Conservation (phyloP, 2,797 vertebrate genomes). For the Alosa sapidissima region DNA sequence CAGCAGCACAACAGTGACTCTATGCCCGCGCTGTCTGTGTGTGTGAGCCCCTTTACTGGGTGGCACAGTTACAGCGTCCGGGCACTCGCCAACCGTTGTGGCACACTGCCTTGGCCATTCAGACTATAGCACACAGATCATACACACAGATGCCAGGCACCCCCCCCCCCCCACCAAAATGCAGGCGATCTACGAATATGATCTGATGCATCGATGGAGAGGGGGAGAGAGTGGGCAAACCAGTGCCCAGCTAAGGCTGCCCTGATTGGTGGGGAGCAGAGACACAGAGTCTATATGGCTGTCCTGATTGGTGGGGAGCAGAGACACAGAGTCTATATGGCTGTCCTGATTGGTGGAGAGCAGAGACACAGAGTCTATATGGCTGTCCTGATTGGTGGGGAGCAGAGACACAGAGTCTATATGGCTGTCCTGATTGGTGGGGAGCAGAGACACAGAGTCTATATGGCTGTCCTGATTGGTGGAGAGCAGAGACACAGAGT, state of each 20-base stretch:
- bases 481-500: no score
- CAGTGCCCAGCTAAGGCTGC: neutral
- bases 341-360: no score
- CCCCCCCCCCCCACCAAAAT: neutral
- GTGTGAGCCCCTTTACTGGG: neutral
- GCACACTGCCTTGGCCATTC: neutral
- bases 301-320: neutral
- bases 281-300: neutral
- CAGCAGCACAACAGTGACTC: neutral
- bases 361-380: no score
- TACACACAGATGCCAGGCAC: slow-evolving; percentile 16
- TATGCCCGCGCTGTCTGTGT: neutral
- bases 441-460: no score
- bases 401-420: no score
- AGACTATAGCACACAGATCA: neutral
- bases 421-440: neutral
- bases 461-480: no score
- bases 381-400: neutral
- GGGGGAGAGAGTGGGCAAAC: neutral
- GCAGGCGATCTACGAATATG: neutral
- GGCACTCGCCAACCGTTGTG: neutral
- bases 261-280: neutral
- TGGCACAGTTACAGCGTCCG: neutral
- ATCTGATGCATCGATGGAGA: neutral
- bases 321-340: no score